phyloP scores from a whole-genome alignment of 2,888 invertebrate genomes.

The Leuctra nigra region DNA sequence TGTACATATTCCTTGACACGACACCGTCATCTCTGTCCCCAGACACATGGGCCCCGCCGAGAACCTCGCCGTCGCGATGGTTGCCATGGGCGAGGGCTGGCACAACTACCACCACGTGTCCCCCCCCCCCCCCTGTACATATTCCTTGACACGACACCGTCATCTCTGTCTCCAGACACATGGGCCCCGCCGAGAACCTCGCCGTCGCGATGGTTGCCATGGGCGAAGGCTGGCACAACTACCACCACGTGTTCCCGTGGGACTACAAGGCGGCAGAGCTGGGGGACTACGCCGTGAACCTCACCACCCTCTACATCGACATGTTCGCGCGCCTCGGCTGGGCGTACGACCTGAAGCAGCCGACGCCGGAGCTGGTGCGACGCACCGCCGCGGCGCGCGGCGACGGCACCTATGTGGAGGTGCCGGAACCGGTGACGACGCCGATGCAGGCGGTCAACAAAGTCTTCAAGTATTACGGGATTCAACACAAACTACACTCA shows the following conservation, averaged over 20 bases:
- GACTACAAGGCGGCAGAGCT: slow-evolving; percentile 62
- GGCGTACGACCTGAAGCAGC: slow-evolving; percentile 69
- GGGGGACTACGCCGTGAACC: slow-evolving; percentile 54
- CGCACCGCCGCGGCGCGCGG: slow-evolving; percentile 50
- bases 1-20: too few species aligned
- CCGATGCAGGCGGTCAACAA: neutral
- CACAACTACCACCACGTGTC: slow-evolving; percentile 58
- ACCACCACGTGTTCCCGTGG: slow-evolving; percentile 56
- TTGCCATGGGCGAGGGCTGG: slow-evolving; percentile 45
- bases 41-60: slow-evolving; percentile 40
- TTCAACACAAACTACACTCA: neutral
- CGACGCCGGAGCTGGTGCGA: slow-evolving; percentile 49
- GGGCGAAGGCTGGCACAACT: slow-evolving; percentile 50
- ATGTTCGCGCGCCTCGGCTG: slow-evolving; percentile 65
- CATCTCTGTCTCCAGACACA: neutral
- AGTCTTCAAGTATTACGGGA: neutral
- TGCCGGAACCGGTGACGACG: neutral
- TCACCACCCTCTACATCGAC: slow-evolving; percentile 63
- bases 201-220: slow-evolving; percentile 35
- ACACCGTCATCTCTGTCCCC: too few species aligned
- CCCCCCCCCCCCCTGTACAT: too few species aligned
- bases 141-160: too few species aligned
- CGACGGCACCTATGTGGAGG: slow-evolving; percentile 43
- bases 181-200: slow-evolving; percentile 26
- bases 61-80: slow-evolving; percentile 40